Evolutionary conservation across 2,797 vertebrate genomes (phyloP).

Genomic region (Myotis daubentonii): DNA sequence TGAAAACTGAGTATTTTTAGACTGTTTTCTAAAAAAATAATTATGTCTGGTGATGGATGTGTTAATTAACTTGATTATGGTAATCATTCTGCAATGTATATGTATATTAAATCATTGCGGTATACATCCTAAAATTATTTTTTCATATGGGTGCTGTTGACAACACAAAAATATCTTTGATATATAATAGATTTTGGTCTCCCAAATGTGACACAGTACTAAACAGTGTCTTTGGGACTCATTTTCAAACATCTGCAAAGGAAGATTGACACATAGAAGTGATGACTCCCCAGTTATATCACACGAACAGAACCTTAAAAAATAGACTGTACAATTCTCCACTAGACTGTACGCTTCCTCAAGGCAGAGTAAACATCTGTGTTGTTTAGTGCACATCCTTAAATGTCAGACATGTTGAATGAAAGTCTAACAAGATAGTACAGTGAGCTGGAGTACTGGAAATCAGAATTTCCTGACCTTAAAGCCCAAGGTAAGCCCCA

Average conservation of each 20-base stretch:
- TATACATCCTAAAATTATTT: not conserved
- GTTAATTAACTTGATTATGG: not conserved
- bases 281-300: not conserved
- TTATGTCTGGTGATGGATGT: not conserved
- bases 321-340: not conserved
- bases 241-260: constrained; percentile 23
- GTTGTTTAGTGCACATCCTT: not conserved
- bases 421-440: not conserved
- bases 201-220: not conserved
- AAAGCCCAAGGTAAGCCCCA: not conserved
- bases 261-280: not conserved
- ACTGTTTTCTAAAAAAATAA: not conserved
- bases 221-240: not conserved
- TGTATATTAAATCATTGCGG: not conserved
- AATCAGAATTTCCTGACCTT: not conserved
- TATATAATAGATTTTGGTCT: not conserved
- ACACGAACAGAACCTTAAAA: not conserved
- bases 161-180: not conserved
- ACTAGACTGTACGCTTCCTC: not conserved
- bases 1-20: not conserved
- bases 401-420: not conserved
- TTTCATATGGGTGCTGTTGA: not conserved
- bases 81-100: not conserved
- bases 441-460: not conserved
- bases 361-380: not conserved